These are phyloP conservation scores for Eidolon helvum DNA, from an alignment of 2,113 vertebrate species.

Conservation along the genomic window DNA sequence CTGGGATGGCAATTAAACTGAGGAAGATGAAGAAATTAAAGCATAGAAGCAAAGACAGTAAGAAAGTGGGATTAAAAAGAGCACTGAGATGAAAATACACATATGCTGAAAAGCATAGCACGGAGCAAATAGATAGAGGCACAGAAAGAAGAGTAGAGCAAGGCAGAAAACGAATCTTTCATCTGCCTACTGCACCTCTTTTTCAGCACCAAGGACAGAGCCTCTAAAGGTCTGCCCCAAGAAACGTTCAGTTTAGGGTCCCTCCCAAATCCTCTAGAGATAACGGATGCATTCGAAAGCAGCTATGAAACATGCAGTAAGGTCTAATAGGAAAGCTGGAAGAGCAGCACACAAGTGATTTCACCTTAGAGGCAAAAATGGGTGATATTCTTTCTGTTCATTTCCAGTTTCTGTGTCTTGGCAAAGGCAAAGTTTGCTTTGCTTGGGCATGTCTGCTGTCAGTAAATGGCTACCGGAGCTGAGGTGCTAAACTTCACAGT, in stretches of 20 bases:
- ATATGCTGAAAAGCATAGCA: slow-evolving; percentile 57
- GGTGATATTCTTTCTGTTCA: slow-evolving; percentile 55
- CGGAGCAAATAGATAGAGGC: slow-evolving; percentile 25
- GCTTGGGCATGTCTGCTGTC: slow-evolving; percentile 25
- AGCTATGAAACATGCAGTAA: slow-evolving; percentile 43
- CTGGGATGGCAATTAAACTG: slow-evolving; percentile 53
- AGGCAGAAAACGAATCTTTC: slow-evolving; percentile 24
- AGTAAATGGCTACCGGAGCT: slow-evolving; percentile 49
- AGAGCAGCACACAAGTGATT: slow-evolving; percentile 59
- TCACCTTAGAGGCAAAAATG: slow-evolving; percentile 65
- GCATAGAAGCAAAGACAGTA: slow-evolving; percentile 28
- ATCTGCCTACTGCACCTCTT: neutral
- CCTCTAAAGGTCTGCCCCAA: slow-evolving; percentile 38
- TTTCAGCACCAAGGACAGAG: slow-evolving; percentile 80
- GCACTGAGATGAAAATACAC: neutral
- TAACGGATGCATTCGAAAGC: slow-evolving; percentile 53
- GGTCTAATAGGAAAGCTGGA: slow-evolving; percentile 28
- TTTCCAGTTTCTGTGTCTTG: slow-evolving; percentile 54
- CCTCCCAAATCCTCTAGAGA: slow-evolving; percentile 57
- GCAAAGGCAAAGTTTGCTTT: slow-evolving; percentile 71
- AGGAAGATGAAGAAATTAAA: slow-evolving; percentile 61
- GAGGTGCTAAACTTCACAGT: slow-evolving; percentile 57
- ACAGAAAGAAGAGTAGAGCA: neutral
- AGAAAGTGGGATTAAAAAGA: slow-evolving; percentile 39
- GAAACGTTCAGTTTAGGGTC: slow-evolving; percentile 16